These are phyloP conservation scores for Petrolisthes cinctipes DNA, from an alignment of 2,888 invertebrate species.

Conservation along the genomic window DNA sequence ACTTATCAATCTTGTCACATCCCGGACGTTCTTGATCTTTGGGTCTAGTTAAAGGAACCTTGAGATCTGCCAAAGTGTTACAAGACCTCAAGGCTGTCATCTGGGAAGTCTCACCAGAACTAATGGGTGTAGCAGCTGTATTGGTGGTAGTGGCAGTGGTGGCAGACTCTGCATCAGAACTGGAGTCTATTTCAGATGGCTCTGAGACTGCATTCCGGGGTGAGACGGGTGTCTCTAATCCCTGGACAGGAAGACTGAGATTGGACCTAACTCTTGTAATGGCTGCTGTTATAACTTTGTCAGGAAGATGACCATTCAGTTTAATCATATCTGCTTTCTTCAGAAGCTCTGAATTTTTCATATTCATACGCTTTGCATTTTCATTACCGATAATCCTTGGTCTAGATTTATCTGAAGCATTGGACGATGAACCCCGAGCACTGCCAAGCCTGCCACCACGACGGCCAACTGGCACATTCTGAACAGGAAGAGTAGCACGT, in stretches of 20 bases:
- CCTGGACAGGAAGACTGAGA: slow-evolving; percentile 56
- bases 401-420: slow-evolving; percentile 17
- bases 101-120: slow-evolving; percentile 19
- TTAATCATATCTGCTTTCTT: slow-evolving; percentile 45
- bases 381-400: slow-evolving; percentile 48
- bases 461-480: slow-evolving; percentile 44
- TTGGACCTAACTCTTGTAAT: slow-evolving; percentile 53
- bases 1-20: slow-evolving; percentile 23
- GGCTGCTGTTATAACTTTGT: slow-evolving; percentile 54
- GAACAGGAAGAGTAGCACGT: slow-evolving; percentile 23
- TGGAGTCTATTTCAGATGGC: slow-evolving; percentile 47
- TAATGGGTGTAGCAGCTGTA: slow-evolving; percentile 42
- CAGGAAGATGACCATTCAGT: slow-evolving; percentile 42
- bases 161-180: slow-evolving; percentile 49
- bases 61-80: slow-evolving; percentile 40
- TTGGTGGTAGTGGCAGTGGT: slow-evolving; percentile 50
- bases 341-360: slow-evolving; percentile 32
- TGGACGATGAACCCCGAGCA: slow-evolving; percentile 4
- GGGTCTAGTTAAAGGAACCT: slow-evolving; percentile 45
- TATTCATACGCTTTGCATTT: slow-evolving; percentile 13
- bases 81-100: background rate
- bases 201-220: slow-evolving; percentile 48
- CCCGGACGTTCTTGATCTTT: slow-evolving; percentile 37
- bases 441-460: slow-evolving; percentile 39
- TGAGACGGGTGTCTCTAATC: slow-evolving; percentile 41